Percentiles rank a stretch among this genome's conserved stretches.
Evolutionary conservation across 1,140 invertebrate genomes (phyloP).

Genomic region (Leptinotarsa defecta): DNA sequence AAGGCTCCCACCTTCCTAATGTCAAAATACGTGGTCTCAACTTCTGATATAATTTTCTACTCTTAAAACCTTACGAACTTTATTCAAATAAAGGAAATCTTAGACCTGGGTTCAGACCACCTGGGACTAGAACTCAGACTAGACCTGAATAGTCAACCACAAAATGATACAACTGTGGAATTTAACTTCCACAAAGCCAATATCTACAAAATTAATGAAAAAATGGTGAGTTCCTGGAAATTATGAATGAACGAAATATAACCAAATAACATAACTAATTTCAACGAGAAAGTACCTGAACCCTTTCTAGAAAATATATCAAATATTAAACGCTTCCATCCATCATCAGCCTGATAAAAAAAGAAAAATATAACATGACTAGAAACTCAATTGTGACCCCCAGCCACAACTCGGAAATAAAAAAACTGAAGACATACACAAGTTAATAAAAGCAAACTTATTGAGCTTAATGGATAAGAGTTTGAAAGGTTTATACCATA

Average conservation of each 20-base stretch:
- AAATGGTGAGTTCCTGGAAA: no score
- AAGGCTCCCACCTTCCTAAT: background rate
- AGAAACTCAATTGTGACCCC: background rate
- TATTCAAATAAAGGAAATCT: no score
- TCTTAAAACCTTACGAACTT: no score
- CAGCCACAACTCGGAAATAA: background rate
- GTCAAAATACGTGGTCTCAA: background rate
- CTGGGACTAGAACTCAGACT: no score
- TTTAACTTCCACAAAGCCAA: no score
- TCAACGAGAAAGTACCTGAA: background rate
- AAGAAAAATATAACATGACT: background rate
- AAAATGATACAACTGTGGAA: no score
- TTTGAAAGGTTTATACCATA: background rate
- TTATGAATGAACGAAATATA: no score
- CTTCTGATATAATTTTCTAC: no score
- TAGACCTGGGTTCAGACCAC: no score
- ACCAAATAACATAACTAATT: no score
- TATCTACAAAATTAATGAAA: no score
- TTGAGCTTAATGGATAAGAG: background rate
- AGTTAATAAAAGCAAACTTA: background rate
- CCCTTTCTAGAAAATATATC: background rate
- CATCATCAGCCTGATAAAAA: background rate
- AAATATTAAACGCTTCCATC: background rate
- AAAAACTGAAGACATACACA: background rate
- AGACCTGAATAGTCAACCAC: no score